A percentile compares a stretch with the other conserved stretches of the same genome.
phyloP scores from a whole-genome alignment of 2,113 vertebrate genomes.

The Formicarius rufipectus region DNA sequence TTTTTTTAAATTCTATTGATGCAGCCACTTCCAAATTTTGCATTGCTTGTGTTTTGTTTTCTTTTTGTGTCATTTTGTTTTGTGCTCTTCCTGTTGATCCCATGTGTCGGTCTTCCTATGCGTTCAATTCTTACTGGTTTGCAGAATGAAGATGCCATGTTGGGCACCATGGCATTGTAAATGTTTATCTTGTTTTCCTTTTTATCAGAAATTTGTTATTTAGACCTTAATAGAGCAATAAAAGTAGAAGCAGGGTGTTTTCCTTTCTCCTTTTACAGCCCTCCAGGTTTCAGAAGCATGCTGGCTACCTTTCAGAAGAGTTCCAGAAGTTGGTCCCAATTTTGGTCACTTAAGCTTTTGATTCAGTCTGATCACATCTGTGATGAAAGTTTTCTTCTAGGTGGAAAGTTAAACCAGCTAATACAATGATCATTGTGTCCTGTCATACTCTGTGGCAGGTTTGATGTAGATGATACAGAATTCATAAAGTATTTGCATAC shows the following conservation, averaged over 20 bases:
- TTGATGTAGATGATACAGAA: neutral
- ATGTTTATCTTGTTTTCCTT: neutral
- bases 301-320: neutral
- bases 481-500: neutral
- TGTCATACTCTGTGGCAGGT: accelerated
- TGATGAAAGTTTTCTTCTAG: neutral
- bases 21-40: neutral
- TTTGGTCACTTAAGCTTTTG: neutral
- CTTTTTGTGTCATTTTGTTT: neutral
- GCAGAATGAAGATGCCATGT: neutral
- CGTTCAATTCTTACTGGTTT: neutral
- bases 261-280: neutral
- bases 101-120: neutral
- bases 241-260: neutral
- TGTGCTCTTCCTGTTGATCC: neutral
- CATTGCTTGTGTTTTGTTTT: neutral
- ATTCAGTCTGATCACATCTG: neutral
- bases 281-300: neutral
- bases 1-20: neutral
- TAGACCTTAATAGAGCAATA: neutral
- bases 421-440: neutral
- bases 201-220: neutral
- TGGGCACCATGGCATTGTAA: neutral
- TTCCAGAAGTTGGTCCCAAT: neutral
- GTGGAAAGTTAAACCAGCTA: neutral